Evolutionary conservation across 2,888 invertebrate genomes (phyloP), one percentile per base, ranked within the genome.

Genomic region (Acronicta psi): DNA sequence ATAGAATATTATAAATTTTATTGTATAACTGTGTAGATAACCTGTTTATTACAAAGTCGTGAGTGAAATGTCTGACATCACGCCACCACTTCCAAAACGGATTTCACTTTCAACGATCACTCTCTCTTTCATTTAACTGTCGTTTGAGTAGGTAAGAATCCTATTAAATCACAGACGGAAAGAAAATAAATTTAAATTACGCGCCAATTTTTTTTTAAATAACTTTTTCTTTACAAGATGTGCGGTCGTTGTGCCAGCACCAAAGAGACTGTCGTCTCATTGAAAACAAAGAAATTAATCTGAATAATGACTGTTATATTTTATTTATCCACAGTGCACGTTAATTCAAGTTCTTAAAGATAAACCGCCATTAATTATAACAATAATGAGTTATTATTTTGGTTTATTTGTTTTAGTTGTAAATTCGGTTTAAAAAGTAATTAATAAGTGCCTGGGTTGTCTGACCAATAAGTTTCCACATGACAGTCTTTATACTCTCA

Each of bases 91-190:
- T 11, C 74, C 65, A 65, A 59, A 82, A 81, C 75, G 70, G 83
- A 81, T 88, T 91, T 92, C 90, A 89, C 91, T 92, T 92, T 92
- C 90, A 78, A 86, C 69, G 68, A 62, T 25, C 76, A 77, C 80
- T 77, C 88, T 84, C 85, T 82, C 83, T 82, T 80, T 80, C 80
- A 80, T 84, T 88, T 88, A 84, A 86, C 90, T 88, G 81, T 88
- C 86, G 81, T 76, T 78, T 55, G 80, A 72, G 81, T 54, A 46
- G 51, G 52, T 54, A 46, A 51, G 52, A 46, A 31, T 38, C 37
- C 17, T 44, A 52, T 49, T 50, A 40, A 49, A 59, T 49, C 44
- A 46, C 42, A 34, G 38, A 36, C 31, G 16, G 18, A 29, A 25
- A 29, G 38, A 36, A n/a, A 41, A 29, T 18, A 37, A 29, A 54